These are phyloP conservation scores for Leucoraja erinaceus DNA, from an alignment of 2,113 vertebrate genomes.

Conservation along the genomic window DNA sequence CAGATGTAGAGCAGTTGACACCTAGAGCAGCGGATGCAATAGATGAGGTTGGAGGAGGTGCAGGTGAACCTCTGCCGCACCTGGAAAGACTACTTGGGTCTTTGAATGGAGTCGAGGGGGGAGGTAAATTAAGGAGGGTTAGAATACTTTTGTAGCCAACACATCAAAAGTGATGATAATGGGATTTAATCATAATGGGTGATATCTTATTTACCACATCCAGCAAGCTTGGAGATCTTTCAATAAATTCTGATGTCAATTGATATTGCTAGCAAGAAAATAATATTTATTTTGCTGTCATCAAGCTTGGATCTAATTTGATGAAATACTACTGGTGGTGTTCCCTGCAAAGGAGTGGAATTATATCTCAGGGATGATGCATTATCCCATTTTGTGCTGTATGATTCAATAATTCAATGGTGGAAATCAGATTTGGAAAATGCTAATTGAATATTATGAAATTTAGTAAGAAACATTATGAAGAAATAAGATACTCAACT, in stretches of 20 bases:
- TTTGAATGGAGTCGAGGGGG: too few species aligned
- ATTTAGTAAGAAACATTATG: not conserved
- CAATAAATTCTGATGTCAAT: not conserved
- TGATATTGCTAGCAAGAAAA: not conserved
- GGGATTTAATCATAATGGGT: not conserved
- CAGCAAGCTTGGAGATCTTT: not conserved
- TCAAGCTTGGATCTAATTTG: not conserved
- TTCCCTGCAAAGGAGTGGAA: not conserved
- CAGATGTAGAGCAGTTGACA: too few species aligned
- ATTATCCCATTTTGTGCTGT: not conserved
- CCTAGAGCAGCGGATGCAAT: too few species aligned
- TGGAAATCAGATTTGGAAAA: not conserved
- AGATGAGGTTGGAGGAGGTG: too few species aligned
- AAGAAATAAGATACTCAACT: not conserved
- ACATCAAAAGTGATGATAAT: not conserved
- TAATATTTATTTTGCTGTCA: not conserved
- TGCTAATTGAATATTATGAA: not conserved
- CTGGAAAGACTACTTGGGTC: too few species aligned
- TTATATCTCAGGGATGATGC: not conserved
- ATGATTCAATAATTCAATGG: not conserved
- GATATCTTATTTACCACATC: not conserved
- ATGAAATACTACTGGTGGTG: not conserved
- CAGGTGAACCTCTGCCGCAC: too few species aligned
- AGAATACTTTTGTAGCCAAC: too few species aligned
- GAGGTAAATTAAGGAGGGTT: too few species aligned